These are phyloP conservation scores for Sinella curviseta DNA, from an alignment of 1,140 invertebrate genomes.

Conservation along the genomic window DNA sequence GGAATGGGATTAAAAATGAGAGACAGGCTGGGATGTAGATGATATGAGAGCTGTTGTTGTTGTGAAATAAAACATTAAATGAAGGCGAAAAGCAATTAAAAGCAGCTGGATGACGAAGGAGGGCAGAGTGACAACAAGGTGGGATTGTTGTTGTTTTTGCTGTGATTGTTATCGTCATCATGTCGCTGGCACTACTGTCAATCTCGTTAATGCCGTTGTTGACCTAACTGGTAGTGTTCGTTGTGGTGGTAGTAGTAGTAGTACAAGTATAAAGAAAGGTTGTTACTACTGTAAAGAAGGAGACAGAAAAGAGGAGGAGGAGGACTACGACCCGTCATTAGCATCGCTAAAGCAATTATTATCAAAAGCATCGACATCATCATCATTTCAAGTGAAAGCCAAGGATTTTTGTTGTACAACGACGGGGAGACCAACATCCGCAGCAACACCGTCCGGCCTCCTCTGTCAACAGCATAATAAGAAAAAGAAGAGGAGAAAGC, in stretches of 20 bases:
- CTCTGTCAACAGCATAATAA: not conserved
- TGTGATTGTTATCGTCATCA: not conserved
- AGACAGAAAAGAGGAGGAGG: not conserved
- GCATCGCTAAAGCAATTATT: not conserved
- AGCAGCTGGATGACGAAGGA: not conserved
- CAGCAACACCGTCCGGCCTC: no score
- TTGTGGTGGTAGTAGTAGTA: no score
- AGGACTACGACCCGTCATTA: not conserved
- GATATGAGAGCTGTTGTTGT: no score
- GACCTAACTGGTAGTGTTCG: no score
- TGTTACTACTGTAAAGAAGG: not conserved
- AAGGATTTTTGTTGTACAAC: not conserved
- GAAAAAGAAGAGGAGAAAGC: not conserved
- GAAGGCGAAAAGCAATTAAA: no score
- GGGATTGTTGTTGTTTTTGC: not conserved
- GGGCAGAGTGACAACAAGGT: not conserved
- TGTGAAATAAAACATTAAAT: no score
- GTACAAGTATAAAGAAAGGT: not conserved
- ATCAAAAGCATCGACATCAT: not conserved
- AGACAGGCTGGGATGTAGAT: no score
- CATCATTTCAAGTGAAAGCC: not conserved
- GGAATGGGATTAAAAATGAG: no score
- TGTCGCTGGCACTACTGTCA: no score
- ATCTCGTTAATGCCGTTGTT: no score
- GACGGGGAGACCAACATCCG: not conserved